Base-by-base conservation (phyloP, 2,113 vertebrate genomes). In the Salvelinus fontinalis region DNA sequence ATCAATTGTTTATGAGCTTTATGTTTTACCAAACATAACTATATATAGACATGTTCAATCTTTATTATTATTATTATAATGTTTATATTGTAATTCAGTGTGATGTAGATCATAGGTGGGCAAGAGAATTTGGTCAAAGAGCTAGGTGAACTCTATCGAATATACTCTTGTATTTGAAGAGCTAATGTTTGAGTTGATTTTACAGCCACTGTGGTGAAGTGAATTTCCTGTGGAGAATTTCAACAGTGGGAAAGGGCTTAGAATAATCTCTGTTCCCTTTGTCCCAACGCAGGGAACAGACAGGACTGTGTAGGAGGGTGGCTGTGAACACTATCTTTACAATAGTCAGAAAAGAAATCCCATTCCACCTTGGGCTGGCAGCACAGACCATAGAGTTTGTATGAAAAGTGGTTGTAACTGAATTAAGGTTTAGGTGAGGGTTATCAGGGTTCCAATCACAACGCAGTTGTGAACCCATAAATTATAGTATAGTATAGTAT, bases 161-260 rank as follows among this genome's bases (percentile, higher is more conserved):
- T 22, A 62, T 22, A 62, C 7, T 62, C n/a, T 62, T 24, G 20
- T 62, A 62, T 22, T 62, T 62, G 59, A 62, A 62, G 74, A 73
- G 44, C 51, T 31, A 48, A 65, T 9, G 49, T 62, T 24, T 51
- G 71, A 69, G 26, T 20, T 26, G 9, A 14, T 68, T 74, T 78
- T 64, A 60, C 75, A 82, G 71, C 66, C 4, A 77, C 65, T 31
- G 26, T 29, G 65, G 59, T 70, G 44, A 73, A 64, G 27, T 31
- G 67, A 44, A 12, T 44, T 44, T 44, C 39, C 39, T 44, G 39
- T 44, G 39, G 39, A 44, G 39, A 71, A n/a, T 49, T 59, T 48
- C 69, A 68, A 59, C 51, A 18, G 59, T 14, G n/a, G n/a, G 13
- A 9, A 26, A n/a, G 16, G 71, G 29, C 67, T 34, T 68, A 31